phyloP scores from a whole-genome alignment of 2,888 invertebrate species.

The Athalia rosae region DNA sequence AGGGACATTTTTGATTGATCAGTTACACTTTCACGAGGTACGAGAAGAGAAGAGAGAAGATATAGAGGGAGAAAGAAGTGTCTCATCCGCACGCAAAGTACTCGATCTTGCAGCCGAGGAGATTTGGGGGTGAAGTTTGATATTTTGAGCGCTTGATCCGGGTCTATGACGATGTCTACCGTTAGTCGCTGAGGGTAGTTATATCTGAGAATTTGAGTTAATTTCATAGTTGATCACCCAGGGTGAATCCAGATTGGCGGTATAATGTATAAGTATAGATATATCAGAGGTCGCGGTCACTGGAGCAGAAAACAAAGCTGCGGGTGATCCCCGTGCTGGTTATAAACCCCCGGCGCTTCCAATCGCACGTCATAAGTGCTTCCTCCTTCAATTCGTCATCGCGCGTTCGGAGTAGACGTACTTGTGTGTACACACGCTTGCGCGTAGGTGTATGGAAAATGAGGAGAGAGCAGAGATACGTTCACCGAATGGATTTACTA shows the following conservation, averaged over 20 bases:
- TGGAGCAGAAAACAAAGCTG: slow-evolving; percentile 73
- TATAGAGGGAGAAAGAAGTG: too few relatives aligned
- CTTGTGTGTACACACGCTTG: not conserved
- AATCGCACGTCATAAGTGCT: slow-evolving; percentile 70
- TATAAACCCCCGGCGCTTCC: slow-evolving; percentile 5
- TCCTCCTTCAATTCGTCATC: slow-evolving; percentile 73
- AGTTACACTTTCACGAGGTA: too few relatives aligned
- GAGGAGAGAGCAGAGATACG: too few relatives aligned
- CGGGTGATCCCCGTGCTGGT: slow-evolving; percentile 49
- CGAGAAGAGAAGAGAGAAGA: too few relatives aligned
- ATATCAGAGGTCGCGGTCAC: slow-evolving; percentile 50
- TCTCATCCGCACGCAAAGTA: not conserved
- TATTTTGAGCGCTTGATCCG: slow-evolving; percentile 17
- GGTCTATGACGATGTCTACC: slow-evolving; percentile 28
- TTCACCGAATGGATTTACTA: too few relatives aligned
- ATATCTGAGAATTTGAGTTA: slow-evolving; percentile 64
- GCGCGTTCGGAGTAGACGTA: slow-evolving; percentile 58
- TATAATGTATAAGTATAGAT: not conserved
- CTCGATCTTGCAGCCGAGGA: not conserved
- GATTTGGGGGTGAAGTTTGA: not conserved
- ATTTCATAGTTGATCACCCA: slow-evolving; percentile 74
- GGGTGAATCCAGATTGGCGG: slow-evolving; percentile 70
- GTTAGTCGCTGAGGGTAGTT: slow-evolving; percentile 45
- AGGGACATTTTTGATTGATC: too few relatives aligned
- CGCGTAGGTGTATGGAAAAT: too few relatives aligned